Conservation (phyloP, 1,140 invertebrate genomes). For the Aleiodes sp. region DNA sequence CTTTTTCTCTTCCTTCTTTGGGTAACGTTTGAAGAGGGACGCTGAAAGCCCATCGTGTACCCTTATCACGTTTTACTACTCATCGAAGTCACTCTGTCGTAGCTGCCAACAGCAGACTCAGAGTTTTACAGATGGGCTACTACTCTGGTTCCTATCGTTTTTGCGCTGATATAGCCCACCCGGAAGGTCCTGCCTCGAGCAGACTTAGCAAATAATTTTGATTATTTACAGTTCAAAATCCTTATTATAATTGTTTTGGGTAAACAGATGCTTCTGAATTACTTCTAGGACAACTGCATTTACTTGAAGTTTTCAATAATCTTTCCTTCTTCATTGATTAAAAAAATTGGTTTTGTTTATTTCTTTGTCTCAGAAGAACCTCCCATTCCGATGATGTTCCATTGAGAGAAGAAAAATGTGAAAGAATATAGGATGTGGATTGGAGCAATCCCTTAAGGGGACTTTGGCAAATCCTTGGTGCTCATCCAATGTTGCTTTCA, state of each 20-base stretch:
- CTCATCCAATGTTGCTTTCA: conserved; percentile 1
- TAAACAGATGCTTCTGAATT: no score
- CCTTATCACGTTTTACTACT: conserved; percentile 16
- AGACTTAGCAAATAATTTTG: background rate
- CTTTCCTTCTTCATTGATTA: no score
- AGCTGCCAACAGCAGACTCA: conserved; percentile 1
- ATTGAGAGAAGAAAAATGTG: background rate
- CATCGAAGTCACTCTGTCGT: background rate
- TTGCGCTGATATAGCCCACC: background rate
- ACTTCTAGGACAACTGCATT: no score
- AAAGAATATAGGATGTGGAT: conserved; percentile 3
- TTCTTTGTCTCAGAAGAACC: background rate
- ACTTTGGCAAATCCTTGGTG: conserved; percentile 1
- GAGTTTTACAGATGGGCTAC: conserved; percentile 12
- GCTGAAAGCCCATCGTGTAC: background rate
- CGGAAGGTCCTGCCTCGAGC: background rate
- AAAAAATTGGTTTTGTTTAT: no score
- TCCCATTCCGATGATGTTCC: background rate
- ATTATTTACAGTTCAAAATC: conserved; percentile 7
- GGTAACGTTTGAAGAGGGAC: background rate
- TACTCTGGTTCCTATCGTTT: background rate
- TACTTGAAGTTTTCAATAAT: no score
- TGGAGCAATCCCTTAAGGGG: background rate
- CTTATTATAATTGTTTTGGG: no score
- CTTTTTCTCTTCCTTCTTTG: no score